These are phyloP conservation scores for Paracanthobrama guichenoti DNA, from an alignment of 2,113 vertebrate species.

Conservation along the genomic window DNA sequence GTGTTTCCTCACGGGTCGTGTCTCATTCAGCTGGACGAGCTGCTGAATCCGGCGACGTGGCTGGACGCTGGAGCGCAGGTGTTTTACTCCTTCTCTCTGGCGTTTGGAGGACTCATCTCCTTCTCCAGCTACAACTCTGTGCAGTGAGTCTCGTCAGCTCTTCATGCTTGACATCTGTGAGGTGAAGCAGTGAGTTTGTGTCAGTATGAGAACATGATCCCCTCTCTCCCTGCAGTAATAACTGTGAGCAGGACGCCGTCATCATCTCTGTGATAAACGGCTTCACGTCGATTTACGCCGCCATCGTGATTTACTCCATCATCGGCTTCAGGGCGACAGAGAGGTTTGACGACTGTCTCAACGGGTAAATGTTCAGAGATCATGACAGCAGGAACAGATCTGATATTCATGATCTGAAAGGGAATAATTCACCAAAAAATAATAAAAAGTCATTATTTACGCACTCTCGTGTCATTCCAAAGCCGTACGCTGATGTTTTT, in stretches of 20 bases:
- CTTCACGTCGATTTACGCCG: constrained; percentile 89
- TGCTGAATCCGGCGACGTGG: constrained; percentile 89
- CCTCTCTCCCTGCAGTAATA: constrained; percentile 78
- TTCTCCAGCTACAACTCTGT: constrained; percentile 98
- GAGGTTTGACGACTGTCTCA: constrained; percentile 84
- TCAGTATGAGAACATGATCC: background rate
- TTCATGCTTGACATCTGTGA: background rate
- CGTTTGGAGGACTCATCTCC: constrained; percentile 95
- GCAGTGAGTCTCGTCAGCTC: constrained; percentile 81
- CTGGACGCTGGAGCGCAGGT: constrained; percentile 94
- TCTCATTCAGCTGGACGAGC: constrained; percentile 78
- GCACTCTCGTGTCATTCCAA: no score
- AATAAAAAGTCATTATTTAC: background rate
- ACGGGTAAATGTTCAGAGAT: constrained; percentile 59
- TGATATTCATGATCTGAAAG: background rate
- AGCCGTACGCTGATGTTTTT: no score
- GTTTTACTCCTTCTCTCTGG: constrained; percentile 94
- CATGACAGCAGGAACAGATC: background rate
- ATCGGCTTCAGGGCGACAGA: constrained; percentile 93
- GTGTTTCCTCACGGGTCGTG: background rate
- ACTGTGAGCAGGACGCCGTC: constrained; percentile 90
- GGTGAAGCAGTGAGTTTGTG: no score
- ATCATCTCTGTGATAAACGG: constrained; percentile 92
- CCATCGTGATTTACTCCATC: constrained; percentile 93
- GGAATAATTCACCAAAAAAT: background rate